Evolutionary conservation across 2,888 invertebrate genomes (phyloP).

Genomic region (Bedellia somnulentella): DNA sequence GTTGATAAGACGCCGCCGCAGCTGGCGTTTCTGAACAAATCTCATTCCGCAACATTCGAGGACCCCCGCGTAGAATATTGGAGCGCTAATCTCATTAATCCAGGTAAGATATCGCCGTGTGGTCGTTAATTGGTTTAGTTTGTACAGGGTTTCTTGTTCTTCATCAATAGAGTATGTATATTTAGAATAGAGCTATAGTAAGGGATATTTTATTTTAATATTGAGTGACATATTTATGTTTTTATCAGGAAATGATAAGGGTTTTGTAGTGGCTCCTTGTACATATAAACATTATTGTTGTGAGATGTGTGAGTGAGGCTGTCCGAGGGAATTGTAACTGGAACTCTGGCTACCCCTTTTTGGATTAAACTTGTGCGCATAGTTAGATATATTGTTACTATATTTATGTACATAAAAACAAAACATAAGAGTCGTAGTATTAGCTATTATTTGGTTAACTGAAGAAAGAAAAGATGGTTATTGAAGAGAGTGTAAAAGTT

Average conservation of each 20-base stretch:
- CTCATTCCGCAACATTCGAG: slow-evolving; percentile 73
- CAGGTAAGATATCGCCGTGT: slow-evolving; percentile 62
- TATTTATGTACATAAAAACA: too few relatives aligned
- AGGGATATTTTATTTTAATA: background rate
- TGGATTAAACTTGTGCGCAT: too few relatives aligned
- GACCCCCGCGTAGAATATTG: slow-evolving; percentile 80
- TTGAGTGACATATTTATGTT: background rate
- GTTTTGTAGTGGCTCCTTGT: too few relatives aligned
- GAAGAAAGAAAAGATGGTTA: too few relatives aligned
- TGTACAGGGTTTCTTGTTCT: background rate
- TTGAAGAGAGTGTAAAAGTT: too few relatives aligned
- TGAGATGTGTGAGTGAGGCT: too few relatives aligned
- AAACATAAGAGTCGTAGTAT: too few relatives aligned
- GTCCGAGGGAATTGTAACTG: too few relatives aligned
- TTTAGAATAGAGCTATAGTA: background rate
- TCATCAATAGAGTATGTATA: background rate
- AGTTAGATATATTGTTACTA: too few relatives aligned
- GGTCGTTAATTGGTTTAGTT: background rate
- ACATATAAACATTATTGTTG: too few relatives aligned
- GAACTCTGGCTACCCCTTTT: too few relatives aligned
- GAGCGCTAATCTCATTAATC: slow-evolving; percentile 89
- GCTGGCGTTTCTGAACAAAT: slow-evolving; percentile 83
- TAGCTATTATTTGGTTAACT: too few relatives aligned
- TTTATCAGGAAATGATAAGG: background rate
- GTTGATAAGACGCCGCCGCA: slow-evolving; percentile 94